A percentile compares a stretch with the other conserved stretches of the same genome.
phyloP scores from a whole-genome alignment of 2,888 invertebrate species.

The Parasteatoda lunata region DNA sequence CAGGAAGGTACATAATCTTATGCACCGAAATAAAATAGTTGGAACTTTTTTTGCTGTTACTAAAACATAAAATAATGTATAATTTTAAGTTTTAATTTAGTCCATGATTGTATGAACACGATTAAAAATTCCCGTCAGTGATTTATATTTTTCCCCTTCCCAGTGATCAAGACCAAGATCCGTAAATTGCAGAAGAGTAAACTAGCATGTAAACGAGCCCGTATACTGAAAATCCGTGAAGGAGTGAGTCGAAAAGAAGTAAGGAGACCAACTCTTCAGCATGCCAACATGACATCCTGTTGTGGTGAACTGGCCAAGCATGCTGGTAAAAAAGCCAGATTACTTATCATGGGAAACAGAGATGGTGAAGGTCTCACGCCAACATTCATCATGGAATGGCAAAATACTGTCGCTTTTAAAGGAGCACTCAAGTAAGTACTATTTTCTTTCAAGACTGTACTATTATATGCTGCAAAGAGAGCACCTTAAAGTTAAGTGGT shows the following conservation, averaged over 20 bases:
- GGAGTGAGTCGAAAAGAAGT: constrained; percentile 72
- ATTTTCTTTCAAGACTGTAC: not conserved
- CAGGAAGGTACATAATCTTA: no score
- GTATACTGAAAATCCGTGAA: constrained; percentile 73
- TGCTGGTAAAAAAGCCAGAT: constrained; percentile 71
- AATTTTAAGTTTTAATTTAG: no score
- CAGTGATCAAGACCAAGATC: constrained; percentile 74
- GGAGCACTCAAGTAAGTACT: constrained; percentile 73
- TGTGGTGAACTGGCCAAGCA: constrained; percentile 73
- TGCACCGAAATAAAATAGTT: no score
- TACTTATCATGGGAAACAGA: constrained; percentile 72
- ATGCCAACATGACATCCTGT: constrained; percentile 74
- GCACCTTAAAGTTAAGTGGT: not conserved
- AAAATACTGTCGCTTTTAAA: constrained; percentile 73
- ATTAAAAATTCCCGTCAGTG: not conserved
- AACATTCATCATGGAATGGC: constrained; percentile 76
- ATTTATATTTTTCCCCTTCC: constrained; percentile 5
- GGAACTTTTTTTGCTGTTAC: no score
- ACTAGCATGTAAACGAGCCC: constrained; percentile 74
- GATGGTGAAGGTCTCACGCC: constrained; percentile 73
- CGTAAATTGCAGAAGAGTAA: constrained; percentile 72
- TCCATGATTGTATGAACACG: no score
- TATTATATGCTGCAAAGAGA: not conserved
- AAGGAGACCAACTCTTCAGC: constrained; percentile 72
- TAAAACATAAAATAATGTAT: no score